Percentiles rank a stretch among this genome's conserved stretches.
phyloP scores from a whole-genome alignment of 2,113 vertebrate genomes.

The Epinephelus moara region DNA sequence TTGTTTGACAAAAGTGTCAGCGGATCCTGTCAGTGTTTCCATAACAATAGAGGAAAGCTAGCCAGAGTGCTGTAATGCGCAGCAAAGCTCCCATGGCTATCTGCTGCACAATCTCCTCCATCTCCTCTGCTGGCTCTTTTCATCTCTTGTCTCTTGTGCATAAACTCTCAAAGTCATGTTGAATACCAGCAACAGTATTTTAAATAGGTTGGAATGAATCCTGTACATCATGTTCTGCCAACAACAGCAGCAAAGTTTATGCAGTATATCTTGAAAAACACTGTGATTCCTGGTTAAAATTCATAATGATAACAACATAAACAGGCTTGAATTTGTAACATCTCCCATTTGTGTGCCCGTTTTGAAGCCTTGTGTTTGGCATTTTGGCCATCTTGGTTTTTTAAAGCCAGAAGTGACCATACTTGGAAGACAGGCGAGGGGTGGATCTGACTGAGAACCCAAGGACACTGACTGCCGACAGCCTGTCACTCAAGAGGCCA shows the following conservation, averaged over 20 bases:
- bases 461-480: no score
- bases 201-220: constrained; percentile 45
- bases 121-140: constrained; percentile 54
- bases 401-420: no score
- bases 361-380: no score
- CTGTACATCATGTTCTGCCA: constrained; percentile 15
- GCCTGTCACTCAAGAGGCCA: no score
- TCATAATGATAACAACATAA: not conserved
- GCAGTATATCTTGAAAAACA: not conserved
- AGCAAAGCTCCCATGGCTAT: constrained; percentile 48
- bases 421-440: no score
- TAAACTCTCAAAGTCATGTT: constrained; percentile 39
- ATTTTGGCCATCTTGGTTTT: no score
- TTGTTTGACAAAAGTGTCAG: constrained; percentile 26
- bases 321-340: no score
- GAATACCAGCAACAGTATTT: constrained; percentile 40
- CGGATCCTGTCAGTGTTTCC: constrained; percentile 10
- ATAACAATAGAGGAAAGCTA: constrained; percentile 43
- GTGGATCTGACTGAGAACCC: no score
- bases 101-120: constrained; percentile 47
- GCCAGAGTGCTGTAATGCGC: constrained; percentile 14
- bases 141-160: constrained; percentile 61
- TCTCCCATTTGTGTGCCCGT: no score
- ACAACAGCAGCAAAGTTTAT: constrained; percentile 7
- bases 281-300: not conserved